Base-by-base conservation (phyloP, 2,888 invertebrate genomes). In the Gymnocheta viridis region DNA sequence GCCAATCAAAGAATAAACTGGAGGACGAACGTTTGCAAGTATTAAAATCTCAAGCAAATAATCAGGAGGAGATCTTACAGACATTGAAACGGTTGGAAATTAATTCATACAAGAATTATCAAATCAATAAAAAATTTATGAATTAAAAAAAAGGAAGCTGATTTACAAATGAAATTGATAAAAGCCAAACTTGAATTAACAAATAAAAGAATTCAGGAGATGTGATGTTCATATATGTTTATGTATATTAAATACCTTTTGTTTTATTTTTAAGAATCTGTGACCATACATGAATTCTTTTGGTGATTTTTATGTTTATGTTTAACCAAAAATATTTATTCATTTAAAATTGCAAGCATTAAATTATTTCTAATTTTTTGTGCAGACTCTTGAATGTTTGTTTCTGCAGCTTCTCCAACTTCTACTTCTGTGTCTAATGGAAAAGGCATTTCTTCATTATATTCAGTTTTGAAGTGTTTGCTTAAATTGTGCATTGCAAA, bases 401-500 rank as follows among this genome's bases (percentile, higher is more conserved):
- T 19, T 29, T 56, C 70, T 41, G 41, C 2, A 70, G 41, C 17
- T 17, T 22, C 51, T 38, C 54, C 51, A 54, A 24, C 41, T 22
- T 69, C 69, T 51, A 54, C 17, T 10, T 70, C 56, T 19, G 24
- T 27, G 17, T 54, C 29, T 44, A 41, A 41, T 17, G 41, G 41
- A 22, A 70, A 56, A 41, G 27, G 41, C 17, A 56, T 29, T 70
- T 70, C 70, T 9, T 70, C 70, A 1, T 56, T 1, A 29, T 27
- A 17, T 44, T 56, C 29, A 1, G 54, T 54, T n/a, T 69, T 54
- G 38, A 49, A 51, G 9, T 35, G 2, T 51, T 19, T 4, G 24
- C 67, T 69, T 35, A 69, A 24, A 14, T 74, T 74, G 41, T 66
- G 74, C 27, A 64, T 14, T 54, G 64, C 64, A 12, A 38, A 62